Base-by-base conservation (phyloP, 2,113 vertebrate genomes). In the Saccopteryx leptura region DNA sequence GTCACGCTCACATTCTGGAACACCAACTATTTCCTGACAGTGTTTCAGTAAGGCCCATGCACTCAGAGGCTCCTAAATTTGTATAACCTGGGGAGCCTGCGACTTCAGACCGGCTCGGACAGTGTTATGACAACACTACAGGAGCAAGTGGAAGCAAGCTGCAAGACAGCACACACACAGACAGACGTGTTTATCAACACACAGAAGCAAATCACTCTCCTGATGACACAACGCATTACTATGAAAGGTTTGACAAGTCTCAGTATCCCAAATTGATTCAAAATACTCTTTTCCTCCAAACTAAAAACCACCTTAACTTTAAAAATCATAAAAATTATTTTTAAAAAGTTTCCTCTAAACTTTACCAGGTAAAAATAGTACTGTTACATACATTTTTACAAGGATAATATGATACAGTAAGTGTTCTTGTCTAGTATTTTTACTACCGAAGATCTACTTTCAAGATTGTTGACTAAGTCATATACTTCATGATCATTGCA, bases 1-100 rank as follows among this genome's bases (percentile, higher is more conserved):
- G 89, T 21, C 61, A 74, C 48, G 60, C 46, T 33, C 15, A 72
- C 28, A 18, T 48, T 65, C 61, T 56, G 19, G 65, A 93, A 82
- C 61, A 80, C n/a, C 2, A n/a, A 24, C 18, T 24, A 74, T 4
- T 69, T 94, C 65, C 69, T 91, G 58, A 95, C 89, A 63, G 33
- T 8, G 39, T n/a, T 26, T 75, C 50, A 66, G n/a, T 48, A 39
- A 52, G 1, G 2, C 68, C 5, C 15, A 7, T 24, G 68, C 5
- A 74, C 28, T 61, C 68, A 61, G n/a, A 83, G 69, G 61, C 52
- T 46, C 75, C 9, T 9, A 21, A 33, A 48, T 65, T 14, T 81
- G 56, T 72, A 24, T 15, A 13, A 69, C 21, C 24, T 26, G 56
- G 92, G 50, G 54, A 58, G 54, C 5, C 31, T 85, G 52, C 39